Conservation (phyloP, 2,888 invertebrate species). For the Mamestra brassicae region DNA sequence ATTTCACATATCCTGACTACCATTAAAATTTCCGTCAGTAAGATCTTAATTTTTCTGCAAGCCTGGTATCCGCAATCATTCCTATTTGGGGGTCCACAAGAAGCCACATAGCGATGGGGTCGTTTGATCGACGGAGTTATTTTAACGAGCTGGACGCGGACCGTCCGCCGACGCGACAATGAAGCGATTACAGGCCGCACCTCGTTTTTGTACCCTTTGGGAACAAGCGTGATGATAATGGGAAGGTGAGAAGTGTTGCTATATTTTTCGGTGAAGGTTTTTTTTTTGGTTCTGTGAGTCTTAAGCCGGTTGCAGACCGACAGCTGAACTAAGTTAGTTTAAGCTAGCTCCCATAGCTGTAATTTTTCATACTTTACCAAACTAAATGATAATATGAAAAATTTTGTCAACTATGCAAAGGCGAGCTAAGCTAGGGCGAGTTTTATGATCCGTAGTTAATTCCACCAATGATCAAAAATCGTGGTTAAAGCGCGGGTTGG, state of each 20-base stretch:
- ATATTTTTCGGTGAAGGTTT: not conserved
- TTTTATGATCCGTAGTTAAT: too few species aligned
- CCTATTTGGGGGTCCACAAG: slow-evolving; percentile 52
- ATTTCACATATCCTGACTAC: not conserved
- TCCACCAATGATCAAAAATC: too few species aligned
- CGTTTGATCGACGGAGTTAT: slow-evolving; percentile 47
- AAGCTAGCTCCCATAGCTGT: not conserved
- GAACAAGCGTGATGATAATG: slow-evolving; percentile 48
- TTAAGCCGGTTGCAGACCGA: not conserved
- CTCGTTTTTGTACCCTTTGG: slow-evolving; percentile 66
- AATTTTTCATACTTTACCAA: too few species aligned
- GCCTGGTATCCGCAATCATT: slow-evolving; percentile 39
- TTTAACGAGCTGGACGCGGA: slow-evolving; percentile 46
- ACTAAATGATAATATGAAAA: too few species aligned
- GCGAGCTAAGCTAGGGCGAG: too few species aligned
- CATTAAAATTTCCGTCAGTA: slow-evolving; percentile 24
- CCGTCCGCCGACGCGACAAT: slow-evolving; percentile 63
- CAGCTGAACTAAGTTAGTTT: not conserved
- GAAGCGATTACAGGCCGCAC: slow-evolving; percentile 69
- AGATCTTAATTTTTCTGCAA: slow-evolving; percentile 52
- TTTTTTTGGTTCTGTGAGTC: not conserved
- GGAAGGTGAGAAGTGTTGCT: not conserved
- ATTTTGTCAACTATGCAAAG: too few species aligned
- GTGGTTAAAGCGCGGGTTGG: too few species aligned
- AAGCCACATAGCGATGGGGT: slow-evolving; percentile 42